A percentile compares a stretch with the other conserved stretches of the same genome.
phyloP scores from a whole-genome alignment of 2,888 invertebrate genomes.

The Dendrolimus houi region DNA sequence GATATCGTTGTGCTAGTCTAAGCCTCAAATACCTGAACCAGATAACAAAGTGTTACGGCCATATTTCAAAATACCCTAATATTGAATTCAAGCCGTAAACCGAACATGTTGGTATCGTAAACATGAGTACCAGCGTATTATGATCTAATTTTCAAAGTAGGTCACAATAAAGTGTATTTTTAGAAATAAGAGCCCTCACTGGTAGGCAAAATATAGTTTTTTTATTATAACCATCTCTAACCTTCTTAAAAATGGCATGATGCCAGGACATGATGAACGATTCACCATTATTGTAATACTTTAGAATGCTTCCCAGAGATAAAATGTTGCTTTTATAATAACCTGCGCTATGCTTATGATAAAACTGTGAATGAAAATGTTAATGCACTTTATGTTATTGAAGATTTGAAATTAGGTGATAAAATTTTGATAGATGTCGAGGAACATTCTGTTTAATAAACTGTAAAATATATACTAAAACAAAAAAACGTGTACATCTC shows the following conservation, averaged over 20 bases:
- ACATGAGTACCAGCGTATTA: not conserved
- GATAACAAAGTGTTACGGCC: constrained; percentile 7
- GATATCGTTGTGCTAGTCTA: constrained; percentile 35
- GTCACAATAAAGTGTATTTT: constrained; percentile 41
- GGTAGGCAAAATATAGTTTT: constrained; percentile 24
- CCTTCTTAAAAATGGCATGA: constrained; percentile 26
- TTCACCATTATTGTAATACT: constrained; percentile 12
- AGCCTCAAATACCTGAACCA: not conserved
- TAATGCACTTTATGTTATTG: not conserved
- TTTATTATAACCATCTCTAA: constrained; percentile 24
- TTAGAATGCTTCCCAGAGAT: constrained; percentile 10
- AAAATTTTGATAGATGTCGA: not conserved
- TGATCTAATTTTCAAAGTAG: constrained; percentile 23
- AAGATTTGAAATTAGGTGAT: not conserved
- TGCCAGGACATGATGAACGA: constrained; percentile 31
- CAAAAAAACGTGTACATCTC: too few species aligned
- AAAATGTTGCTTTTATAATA: constrained; percentile 12
- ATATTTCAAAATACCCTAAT: constrained; percentile 10
- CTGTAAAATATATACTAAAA: constrained; percentile 8
- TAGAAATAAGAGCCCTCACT: constrained; percentile 39
- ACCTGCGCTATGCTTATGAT: constrained; percentile 5
- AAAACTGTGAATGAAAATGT: constrained; percentile 17
- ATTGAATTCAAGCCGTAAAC: constrained; percentile 4
- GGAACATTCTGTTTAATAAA: too few species aligned
- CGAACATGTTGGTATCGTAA: constrained; percentile 6